phyloP scores from a whole-genome alignment of 2,113 vertebrate genomes.

The Notarius quadriscutis region DNA sequence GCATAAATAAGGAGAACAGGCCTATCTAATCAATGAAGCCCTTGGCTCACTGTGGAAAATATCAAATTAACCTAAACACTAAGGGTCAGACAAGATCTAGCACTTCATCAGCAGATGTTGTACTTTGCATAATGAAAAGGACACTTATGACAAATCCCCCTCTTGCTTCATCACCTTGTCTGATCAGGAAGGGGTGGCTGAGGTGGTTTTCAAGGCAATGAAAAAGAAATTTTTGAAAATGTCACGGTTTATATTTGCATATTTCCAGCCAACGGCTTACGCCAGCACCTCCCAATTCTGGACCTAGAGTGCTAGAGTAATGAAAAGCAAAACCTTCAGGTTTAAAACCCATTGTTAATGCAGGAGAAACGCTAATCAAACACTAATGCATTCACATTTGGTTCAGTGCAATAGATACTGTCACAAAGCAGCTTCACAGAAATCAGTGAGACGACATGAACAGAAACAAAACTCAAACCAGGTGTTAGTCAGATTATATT shows the following conservation, averaged over 20 bases:
- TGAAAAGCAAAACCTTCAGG: not conserved
- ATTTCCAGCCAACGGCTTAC: not conserved
- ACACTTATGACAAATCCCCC: conserved; percentile 29
- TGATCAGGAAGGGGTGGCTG: not conserved
- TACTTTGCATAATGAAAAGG: conserved; percentile 53
- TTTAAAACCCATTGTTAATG: not conserved
- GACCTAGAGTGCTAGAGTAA: not conserved
- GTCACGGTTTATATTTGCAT: not conserved
- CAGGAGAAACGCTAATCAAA: not conserved
- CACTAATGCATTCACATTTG: not conserved
- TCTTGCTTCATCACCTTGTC: not conserved
- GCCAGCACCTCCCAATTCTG: not conserved
- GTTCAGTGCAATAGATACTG: not conserved
- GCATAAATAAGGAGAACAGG: not conserved
- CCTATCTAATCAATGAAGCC: conserved; percentile 3
- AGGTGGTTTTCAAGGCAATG: not conserved
- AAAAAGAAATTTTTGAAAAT: not conserved
- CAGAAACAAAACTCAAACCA: not conserved
- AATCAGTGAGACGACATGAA: not conserved
- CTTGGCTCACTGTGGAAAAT: conserved; percentile 12
- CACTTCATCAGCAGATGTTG: conserved; percentile 40
- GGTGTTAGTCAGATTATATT: not conserved
- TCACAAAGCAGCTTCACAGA: not conserved
- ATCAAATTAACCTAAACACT: conserved; percentile 41
- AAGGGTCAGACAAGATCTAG: conserved; percentile 15